Percentiles rank a stretch among this genome's conserved stretches.
phyloP scores from a whole-genome alignment of 2,888 invertebrate species.

The Chrysolina haemoptera region DNA sequence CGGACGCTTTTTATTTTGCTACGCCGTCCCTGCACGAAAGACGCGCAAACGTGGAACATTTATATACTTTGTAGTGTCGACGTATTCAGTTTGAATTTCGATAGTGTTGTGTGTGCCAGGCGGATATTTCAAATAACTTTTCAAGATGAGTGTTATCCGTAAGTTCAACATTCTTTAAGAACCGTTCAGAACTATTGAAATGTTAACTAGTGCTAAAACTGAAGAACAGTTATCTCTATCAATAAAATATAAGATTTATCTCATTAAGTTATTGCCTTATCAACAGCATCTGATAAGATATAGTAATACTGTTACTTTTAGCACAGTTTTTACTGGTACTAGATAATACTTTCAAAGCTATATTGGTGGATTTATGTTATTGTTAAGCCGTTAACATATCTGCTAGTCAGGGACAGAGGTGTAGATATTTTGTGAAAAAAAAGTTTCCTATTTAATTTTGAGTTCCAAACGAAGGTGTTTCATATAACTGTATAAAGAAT shows the following conservation, averaged over 20 bases:
- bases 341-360: too few relatives aligned
- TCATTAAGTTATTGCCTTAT: neutral
- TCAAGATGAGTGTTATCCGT: slow-evolving; percentile 55
- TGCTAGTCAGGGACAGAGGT: too few relatives aligned
- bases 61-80: slow-evolving; percentile 54
- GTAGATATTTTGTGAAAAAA: too few relatives aligned
- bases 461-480: too few relatives aligned
- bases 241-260: neutral
- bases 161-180: slow-evolving; percentile 39
- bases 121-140: slow-evolving; percentile 40
- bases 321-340: too few relatives aligned
- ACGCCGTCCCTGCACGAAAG: slow-evolving; percentile 43
- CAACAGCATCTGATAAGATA: slow-evolving; percentile 4
- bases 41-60: slow-evolving; percentile 59
- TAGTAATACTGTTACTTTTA: neutral
- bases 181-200: neutral
- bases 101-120: slow-evolving; percentile 45
- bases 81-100: slow-evolving; percentile 56
- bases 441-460: too few relatives aligned
- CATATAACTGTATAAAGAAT: too few relatives aligned
- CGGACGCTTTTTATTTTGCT: neutral
- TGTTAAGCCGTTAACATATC: too few relatives aligned
- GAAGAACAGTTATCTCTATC: neutral
- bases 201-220: slow-evolving; percentile 11
- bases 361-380: too few relatives aligned